phyloP scores from a whole-genome alignment of 2,113 vertebrate genomes.

The Sterrhoptilus dennistouni region DNA sequence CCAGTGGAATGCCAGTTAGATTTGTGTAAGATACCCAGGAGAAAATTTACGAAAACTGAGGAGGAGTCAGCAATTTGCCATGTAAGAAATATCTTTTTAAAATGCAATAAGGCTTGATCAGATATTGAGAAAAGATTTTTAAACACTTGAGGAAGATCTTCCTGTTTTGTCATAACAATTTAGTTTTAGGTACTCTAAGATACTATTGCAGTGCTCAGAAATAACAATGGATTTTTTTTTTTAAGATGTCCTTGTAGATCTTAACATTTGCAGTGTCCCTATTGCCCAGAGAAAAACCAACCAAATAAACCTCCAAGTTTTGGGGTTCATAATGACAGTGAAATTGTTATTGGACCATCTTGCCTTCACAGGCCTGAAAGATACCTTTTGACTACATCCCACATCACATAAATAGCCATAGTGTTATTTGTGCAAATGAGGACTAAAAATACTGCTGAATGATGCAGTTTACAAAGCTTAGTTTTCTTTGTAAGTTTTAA shows the following conservation, averaged over 20 bases:
- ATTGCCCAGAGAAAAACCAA: background rate
- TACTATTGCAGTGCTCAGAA: background rate
- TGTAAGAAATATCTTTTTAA: background rate
- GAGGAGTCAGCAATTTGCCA: background rate
- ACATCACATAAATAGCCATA: background rate
- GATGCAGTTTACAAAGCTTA: background rate
- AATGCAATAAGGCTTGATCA: background rate
- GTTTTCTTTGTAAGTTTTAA: background rate
- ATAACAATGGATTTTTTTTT: background rate
- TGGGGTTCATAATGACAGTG: background rate
- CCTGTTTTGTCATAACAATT: background rate
- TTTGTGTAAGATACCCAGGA: background rate
- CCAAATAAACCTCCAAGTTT: background rate
- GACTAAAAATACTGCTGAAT: background rate
- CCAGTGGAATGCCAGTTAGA: background rate
- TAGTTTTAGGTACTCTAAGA: background rate
- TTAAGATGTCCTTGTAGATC: background rate
- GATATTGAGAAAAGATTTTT: background rate
- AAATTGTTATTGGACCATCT: background rate
- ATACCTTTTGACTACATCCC: background rate
- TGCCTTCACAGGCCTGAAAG: background rate
- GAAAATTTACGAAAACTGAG: background rate
- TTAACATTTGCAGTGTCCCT: background rate
- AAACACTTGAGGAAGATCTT: background rate
- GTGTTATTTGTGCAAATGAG: background rate